Percentiles rank a stretch among this genome's conserved stretches.
These are phyloP conservation scores for Eugnorisma glareosa DNA, from an alignment of 2,888 invertebrate species.

Conservation along the genomic window DNA sequence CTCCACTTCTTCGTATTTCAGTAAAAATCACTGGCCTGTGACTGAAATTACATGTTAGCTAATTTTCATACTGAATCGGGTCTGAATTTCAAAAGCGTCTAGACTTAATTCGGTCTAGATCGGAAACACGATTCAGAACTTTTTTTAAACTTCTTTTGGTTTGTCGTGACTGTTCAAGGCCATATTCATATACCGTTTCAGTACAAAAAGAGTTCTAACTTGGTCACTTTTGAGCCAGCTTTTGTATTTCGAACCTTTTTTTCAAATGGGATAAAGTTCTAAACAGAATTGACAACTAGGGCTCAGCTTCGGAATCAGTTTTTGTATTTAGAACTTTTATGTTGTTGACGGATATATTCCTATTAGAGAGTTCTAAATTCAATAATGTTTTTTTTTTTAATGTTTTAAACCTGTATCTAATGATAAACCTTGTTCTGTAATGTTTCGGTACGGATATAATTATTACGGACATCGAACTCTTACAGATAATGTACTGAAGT, in stretches of 20 bases:
- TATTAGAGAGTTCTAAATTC: too few relatives aligned
- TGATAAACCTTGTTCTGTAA: not conserved
- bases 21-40: slow-evolving; percentile 28
- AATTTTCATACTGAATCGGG: slow-evolving; percentile 25
- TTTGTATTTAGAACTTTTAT: not conserved
- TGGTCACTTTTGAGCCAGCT: not conserved
- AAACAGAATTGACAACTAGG: not conserved
- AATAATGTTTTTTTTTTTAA: too few relatives aligned
- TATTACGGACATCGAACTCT: not conserved
- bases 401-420: too few relatives aligned
- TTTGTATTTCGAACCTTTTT: not conserved
- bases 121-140: not conserved
- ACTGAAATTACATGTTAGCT: slow-evolving; percentile 25
- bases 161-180: slow-evolving; percentile 52
- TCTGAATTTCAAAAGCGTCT: slow-evolving; percentile 43
- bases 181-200: not conserved
- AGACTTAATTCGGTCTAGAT: slow-evolving; percentile 18
- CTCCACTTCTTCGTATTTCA: not conserved
- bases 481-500: not conserved
- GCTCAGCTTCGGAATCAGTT: not conserved
- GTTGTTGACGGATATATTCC: too few relatives aligned
- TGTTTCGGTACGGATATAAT: not conserved
- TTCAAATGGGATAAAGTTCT: not conserved
- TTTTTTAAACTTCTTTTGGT: slow-evolving; percentile 4
- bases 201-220: not conserved